A percentile compares a stretch with the other conserved stretches of the same genome.
Conservation (phyloP, 2,797 vertebrate genomes). For the Typhlichthys eigenmanni region DNA sequence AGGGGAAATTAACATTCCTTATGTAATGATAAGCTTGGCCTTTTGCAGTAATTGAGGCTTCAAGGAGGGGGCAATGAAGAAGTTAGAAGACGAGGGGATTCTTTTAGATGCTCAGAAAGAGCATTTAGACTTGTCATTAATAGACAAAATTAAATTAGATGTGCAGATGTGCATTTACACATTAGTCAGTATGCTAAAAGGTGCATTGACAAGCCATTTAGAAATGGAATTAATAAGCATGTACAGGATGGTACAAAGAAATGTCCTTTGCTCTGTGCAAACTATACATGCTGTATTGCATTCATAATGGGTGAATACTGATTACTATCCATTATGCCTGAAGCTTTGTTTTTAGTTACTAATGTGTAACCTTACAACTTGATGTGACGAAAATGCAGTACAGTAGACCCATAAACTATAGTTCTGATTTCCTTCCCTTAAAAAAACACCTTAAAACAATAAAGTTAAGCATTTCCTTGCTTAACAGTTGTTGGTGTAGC, state of each 20-base stretch:
- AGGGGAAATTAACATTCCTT: conserved; percentile 65
- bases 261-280: background rate
- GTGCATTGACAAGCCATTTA: background rate
- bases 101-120: conserved; percentile 33
- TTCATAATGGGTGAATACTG: background rate
- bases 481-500: background rate
- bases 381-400: background rate
- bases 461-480: conserved; percentile 8
- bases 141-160: conserved; percentile 25
- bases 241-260: background rate
- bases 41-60: conserved; percentile 69
- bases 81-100: conserved; percentile 29
- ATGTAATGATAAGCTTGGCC: conserved; percentile 60
- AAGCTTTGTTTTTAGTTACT: background rate
- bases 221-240: background rate
- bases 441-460: conserved; percentile 11
- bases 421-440: conserved; percentile 1
- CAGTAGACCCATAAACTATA: background rate
- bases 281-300: background rate
- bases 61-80: conserved; percentile 51
- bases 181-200: conserved; percentile 8
- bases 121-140: conserved; percentile 28
- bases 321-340: background rate
- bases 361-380: background rate
- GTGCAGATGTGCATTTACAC: conserved; percentile 12